Base-by-base conservation (phyloP, 2,888 invertebrate genomes). In the Catocala fraxini region DNA sequence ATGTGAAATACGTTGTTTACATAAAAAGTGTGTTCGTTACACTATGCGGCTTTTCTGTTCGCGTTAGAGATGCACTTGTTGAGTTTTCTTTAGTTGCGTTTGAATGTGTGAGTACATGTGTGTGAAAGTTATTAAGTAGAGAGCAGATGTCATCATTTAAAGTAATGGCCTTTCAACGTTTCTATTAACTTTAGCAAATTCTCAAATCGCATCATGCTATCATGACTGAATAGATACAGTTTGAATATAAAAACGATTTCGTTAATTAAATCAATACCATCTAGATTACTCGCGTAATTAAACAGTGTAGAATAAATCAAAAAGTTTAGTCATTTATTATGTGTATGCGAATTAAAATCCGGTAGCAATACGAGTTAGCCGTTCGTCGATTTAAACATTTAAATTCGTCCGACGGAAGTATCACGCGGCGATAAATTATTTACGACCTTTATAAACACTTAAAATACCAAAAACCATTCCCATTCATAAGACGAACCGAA, bases 401-500 rank as follows among this genome's bases (percentile, higher is more conserved):
- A 88, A 91, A 91, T 89, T 87, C 87, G 87, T 84, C 84, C 88
- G 85, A 88, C 92, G 93, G 94, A 93, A 92, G 91, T 92, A 93
- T 92, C 93, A 92, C 89, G 92, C 92, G 73, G 92, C 86, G 93
- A 89, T 92, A 89, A 87, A 91, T 93, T 89, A 92, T 93, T 92
- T 92, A 93, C 90, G 90, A 90, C 88, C 87, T 90, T 87, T 90
- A 89, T 88, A 92, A 92, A 94, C 92, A 91, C 92, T 92, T 91
- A 89, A 91, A 92, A 92, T 92, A 92, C 91, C 91, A 90, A 91
- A 92, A 90, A 90, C 87, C 91, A 92, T 93, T 92, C 89, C 91
- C 94, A 94, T 94, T 94, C 94, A 94, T 92, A 93, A 93, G 89
- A 72, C 79, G 80, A 78, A 83, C 84, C 88, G 87, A 86, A 85